phyloP scores from a whole-genome alignment of 1,140 invertebrate genomes.

The Macrostomum lignano region DNA sequence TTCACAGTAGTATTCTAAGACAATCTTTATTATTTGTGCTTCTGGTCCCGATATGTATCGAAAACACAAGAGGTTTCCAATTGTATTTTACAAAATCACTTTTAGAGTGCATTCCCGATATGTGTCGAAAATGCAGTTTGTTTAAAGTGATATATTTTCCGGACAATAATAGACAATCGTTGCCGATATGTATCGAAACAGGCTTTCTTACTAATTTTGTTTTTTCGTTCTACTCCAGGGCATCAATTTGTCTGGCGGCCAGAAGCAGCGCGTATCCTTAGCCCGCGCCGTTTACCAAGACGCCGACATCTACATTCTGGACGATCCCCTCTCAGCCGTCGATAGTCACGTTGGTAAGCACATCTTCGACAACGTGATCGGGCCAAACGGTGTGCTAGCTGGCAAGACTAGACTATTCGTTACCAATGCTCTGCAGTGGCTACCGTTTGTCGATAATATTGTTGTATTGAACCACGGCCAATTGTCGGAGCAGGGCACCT shows the following conservation, averaged over 20 bases:
- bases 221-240: no score
- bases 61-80: no score
- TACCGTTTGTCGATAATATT: slow-evolving; percentile 21
- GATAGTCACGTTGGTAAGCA: slow-evolving; percentile 21
- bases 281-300: slow-evolving; percentile 31
- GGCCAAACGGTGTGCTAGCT: slow-evolving; percentile 35
- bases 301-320: slow-evolving; percentile 40
- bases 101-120: no score
- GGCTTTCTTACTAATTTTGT: no score
- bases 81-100: no score
- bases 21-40: no score
- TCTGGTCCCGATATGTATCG: no score
- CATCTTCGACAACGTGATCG: slow-evolving; percentile 33
- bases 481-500: slow-evolving; percentile 21
- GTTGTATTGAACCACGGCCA: slow-evolving; percentile 20
- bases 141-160: no score
- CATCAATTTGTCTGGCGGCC: slow-evolving; percentile 42
- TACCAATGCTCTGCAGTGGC: slow-evolving; percentile 17
- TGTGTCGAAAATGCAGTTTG: no score
- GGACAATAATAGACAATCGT: no score
- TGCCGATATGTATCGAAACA: no score
- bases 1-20: no score
- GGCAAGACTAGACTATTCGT: slow-evolving; percentile 23
- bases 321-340: slow-evolving; percentile 30
- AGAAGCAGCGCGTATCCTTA: slow-evolving; percentile 37